These are phyloP conservation scores for Archips crataeganus DNA, from an alignment of 2,888 invertebrate genomes.

Conservation along the genomic window DNA sequence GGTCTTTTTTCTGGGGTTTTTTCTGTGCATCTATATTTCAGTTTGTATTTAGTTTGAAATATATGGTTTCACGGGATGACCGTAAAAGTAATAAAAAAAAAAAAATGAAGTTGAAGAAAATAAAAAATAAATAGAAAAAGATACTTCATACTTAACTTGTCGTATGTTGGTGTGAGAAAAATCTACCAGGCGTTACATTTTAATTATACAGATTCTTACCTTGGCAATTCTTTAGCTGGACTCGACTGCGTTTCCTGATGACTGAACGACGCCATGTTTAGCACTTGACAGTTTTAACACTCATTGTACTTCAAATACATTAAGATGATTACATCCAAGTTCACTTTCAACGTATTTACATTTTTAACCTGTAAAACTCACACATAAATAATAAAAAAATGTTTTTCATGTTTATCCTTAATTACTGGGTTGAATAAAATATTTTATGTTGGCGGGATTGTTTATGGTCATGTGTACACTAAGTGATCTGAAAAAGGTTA, in stretches of 20 bases:
- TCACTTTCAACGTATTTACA: slow-evolving; percentile 13
- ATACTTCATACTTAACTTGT: too few species aligned
- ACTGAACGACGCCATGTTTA: slow-evolving; percentile 69
- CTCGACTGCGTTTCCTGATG: slow-evolving; percentile 77
- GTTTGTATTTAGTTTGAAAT: too few species aligned
- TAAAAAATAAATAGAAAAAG: too few species aligned
- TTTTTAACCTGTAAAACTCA: slow-evolving; percentile 35
- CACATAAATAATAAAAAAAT: background rate
- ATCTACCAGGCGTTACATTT: too few species aligned
- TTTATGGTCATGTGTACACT: background rate
- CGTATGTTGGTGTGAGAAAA: too few species aligned
- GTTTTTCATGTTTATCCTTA: too few species aligned
- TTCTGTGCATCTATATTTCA: too few species aligned
- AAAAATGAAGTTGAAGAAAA: too few species aligned
- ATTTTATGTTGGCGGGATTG: background rate
- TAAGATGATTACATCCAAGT: background rate
- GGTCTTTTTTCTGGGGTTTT: too few species aligned
- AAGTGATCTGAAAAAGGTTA: background rate
- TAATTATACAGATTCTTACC: slow-evolving; percentile 57
- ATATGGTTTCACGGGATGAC: too few species aligned
- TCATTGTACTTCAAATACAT: slow-evolving; percentile 54
- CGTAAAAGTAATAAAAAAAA: too few species aligned
- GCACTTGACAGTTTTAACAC: slow-evolving; percentile 57
- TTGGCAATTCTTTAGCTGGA: slow-evolving; percentile 72
- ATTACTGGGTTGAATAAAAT: too few species aligned